Base-by-base conservation (phyloP, 2,797 vertebrate species). In the Sparidentex hasta region DNA sequence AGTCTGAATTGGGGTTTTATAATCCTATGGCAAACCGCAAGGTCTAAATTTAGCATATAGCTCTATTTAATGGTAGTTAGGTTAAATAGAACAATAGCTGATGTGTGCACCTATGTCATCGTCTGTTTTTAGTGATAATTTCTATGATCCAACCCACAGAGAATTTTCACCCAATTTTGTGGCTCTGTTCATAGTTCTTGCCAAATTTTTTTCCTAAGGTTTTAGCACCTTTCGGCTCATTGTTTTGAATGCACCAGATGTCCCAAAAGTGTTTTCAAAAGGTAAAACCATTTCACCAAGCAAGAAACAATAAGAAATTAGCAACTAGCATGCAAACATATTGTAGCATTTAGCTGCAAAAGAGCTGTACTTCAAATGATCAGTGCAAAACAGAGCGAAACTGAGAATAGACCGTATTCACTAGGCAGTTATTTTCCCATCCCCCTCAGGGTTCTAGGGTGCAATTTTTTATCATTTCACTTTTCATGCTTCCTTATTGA, bases 1-100 rank as follows among this genome's bases (percentile, higher is more conserved):
- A 16, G 13, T 82, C 83, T 89, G 83, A 88, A 85, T 59, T 75
- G 33, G 68, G 62, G 44, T 7, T 85, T 83, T 71, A 69, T 25
- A 25, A 82, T 65, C 43, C 56, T 41, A 77, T 62, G 12, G 33
- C 14, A 56, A 84, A 87, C 78, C 14, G 48, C 74, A 75, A 41
- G 16, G 12, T 71, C 68, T 78, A 83, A 85, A 78, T 83, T 81
- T 82, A 87, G 73, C 63, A 61, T 1, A 4, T 17, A 17, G 17
- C 56, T 66, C 47, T 64, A 58, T 58, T 90, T 74, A 80, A 59
- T 72, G 72, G 78, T 81, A 81, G 81, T 62, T 63, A 56, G 41
- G 14, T 73, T 80, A 58, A 55, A 72, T 61, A 51, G 23, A 87
- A 85, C 65, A 82, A 57, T 71, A 56, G 71, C 66, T 69, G 61